These are phyloP conservation scores for Porphyrio hochstetteri DNA, from an alignment of 2,113 vertebrate species.

Conservation along the genomic window DNA sequence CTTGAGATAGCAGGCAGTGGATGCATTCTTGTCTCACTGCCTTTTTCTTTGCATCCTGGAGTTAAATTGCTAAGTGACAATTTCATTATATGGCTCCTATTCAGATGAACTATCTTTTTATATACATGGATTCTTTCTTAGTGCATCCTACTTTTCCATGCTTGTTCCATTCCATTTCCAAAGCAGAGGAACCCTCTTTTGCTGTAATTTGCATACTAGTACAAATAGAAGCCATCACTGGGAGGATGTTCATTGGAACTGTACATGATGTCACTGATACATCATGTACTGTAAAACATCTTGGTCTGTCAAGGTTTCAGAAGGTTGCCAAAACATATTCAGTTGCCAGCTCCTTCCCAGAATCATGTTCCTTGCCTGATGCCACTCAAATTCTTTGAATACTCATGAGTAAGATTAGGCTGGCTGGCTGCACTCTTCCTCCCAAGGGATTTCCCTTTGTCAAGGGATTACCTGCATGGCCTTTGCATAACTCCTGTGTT, in stretches of 20 bases:
- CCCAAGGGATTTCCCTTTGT: conserved; percentile 9
- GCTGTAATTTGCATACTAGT: neutral
- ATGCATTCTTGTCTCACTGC: neutral
- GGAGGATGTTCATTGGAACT: conserved; percentile 26
- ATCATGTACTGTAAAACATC: neutral
- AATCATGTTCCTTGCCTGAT: conserved; percentile 27
- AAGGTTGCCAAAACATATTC: conserved; percentile 21
- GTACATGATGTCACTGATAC: conserved; percentile 14
- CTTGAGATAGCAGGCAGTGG: neutral
- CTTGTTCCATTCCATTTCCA: neutral
- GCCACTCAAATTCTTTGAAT: conserved; percentile 36
- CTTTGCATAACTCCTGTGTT: conserved; percentile 5
- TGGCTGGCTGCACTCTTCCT: conserved; percentile 28
- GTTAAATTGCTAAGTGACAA: neutral
- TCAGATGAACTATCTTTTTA: neutral
- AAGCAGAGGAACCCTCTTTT: neutral
- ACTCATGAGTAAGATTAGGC: conserved; percentile 50
- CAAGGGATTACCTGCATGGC: conserved; percentile 36
- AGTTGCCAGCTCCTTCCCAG: conserved; percentile 19
- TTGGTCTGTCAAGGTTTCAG: conserved; percentile 22
- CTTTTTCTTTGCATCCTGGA: neutral
- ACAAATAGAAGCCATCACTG: conserved; percentile 10
- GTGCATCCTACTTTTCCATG: neutral
- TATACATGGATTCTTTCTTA: neutral
- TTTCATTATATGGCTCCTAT: neutral